Evolutionary conservation across 2,888 invertebrate species (phyloP), one percentile per base, ranked within the genome.

Genomic region (Tinea trinotella): DNA sequence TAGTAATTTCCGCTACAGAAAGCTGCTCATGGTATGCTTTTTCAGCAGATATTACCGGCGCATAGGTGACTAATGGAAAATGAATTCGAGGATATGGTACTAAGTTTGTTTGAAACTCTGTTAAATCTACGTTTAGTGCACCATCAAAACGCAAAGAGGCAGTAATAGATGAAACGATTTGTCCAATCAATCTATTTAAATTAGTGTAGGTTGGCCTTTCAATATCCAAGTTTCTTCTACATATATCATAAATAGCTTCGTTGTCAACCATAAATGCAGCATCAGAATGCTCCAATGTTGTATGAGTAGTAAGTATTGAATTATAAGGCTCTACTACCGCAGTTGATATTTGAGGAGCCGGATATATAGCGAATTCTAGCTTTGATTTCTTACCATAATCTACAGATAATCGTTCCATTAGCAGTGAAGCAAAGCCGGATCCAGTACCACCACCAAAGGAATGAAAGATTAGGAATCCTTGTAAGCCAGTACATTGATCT

Each of bases 301-400:
- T 97, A 80, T 98, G 97, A 30, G 97, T 97, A 60, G 97, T 97
- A 64, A 97, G 86, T 64, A 98, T 96, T 0, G 97, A 96, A 83
- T 98, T 98, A 89, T 98, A 98, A 0, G 98, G 98, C 74, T 98
- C 97, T 19, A 98, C 97, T 20, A 94, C 94, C 20, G 94, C 94
- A 0, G 94, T 94, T 19, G 94, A 94, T 18, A 94, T 92, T 73
- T 93, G 92, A 1, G 98, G 97, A 10, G 98, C 97, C 24, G 98
- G 98, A 73, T 98, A 98, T 69, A 98, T 96, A 58, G 97, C 94
- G 74, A 98, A 97, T 77, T 96, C 96, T 58, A 97, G 87, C 75
- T 97, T 97, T 1, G 95, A 95, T 76, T 97, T 97, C 83, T 97
- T 97, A 61, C 97, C 96, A 69, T 97, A 98, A 72, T 98, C 97